These are phyloP conservation scores for Tridacna gigas DNA, from an alignment of 2,888 invertebrate genomes.

Conservation along the genomic window DNA sequence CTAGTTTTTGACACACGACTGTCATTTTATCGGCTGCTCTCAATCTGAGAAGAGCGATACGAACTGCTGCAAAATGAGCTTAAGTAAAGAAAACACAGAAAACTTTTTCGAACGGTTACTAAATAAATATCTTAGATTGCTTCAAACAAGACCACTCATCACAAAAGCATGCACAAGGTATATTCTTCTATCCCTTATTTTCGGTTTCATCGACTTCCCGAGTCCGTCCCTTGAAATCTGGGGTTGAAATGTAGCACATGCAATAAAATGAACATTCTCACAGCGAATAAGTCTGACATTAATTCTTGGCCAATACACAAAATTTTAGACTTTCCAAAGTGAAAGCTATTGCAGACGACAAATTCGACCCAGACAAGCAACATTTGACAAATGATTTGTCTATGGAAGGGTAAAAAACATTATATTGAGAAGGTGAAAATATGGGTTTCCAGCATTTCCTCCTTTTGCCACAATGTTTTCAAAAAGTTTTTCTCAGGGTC, in stretches of 20 bases:
- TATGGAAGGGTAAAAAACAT: background rate
- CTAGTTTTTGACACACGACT: conserved; percentile 49
- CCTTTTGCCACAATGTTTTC: background rate
- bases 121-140: conserved; percentile 67
- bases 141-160: conserved; percentile 74
- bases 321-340: background rate
- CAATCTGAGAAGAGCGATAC: background rate
- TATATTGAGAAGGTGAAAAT: background rate
- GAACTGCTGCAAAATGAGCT: conserved; percentile 70
- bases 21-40: conserved; percentile 29
- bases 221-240: background rate
- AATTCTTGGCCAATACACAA: too few species aligned
- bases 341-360: background rate
- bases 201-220: background rate
- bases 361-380: too few species aligned
- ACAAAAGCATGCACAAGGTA: conserved; percentile 78
- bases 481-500: background rate
- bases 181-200: background rate
- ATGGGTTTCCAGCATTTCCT: background rate
- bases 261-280: background rate
- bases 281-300: too few species aligned
- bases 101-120: conserved; percentile 69
- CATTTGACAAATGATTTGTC: too few species aligned
- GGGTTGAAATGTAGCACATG: conserved; percentile 12
- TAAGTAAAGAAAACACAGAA: conserved; percentile 70